Evolutionary conservation across 1,140 invertebrate genomes (phyloP), one percentile per base, ranked within the genome.

Genomic region (Druon quercuslanigerum): DNA sequence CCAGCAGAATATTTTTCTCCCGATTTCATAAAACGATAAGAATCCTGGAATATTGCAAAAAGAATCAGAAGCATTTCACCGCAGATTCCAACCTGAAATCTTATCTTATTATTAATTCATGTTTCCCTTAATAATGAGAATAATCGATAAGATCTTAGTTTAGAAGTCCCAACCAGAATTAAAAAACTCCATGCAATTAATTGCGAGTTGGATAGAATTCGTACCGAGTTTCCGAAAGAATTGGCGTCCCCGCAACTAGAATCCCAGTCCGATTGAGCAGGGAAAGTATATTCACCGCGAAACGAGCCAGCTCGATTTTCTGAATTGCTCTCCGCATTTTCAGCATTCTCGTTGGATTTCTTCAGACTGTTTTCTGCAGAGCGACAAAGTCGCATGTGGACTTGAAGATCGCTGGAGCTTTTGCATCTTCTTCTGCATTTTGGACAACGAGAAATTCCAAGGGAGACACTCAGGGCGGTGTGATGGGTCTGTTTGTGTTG

Each of bases 351-450:
- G 14, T 79, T 79, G 17, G 46, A 71, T n/a, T 20, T 73, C 71
- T 77, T 78, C 60, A 56, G 74, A 40, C 76, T 79, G 56, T 72
- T 76, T 90, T 91, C 85, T 92, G 25, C 9, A n/a, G 17, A 91
- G 19, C 90, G 85, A 87, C 96, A 97, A 17, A 93, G 93, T 88
- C 94, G 93, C 84, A 96, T 90, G 86, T 97, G 96, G 74, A 93
- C 90, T 73, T 94, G 91, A 13, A 97, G 92, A 91, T 96, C 96
- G 4, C 93, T 92, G 70, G 95, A 95, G 16, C 95, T 96, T 89
- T 97, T 97, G 87, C 96, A 97, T 78, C 95, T 93, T 85, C 96
- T 96, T 74, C 96, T 93, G 86, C 96, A 97, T 83, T 95, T 94
- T 87, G 96, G 96, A 87, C 96, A 97, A 71, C 96, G 92, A n/a